A percentile compares a stretch with the other conserved stretches of the same genome.
phyloP scores from a whole-genome alignment of 1,140 invertebrate species.

The Caenorhabditis elegans region WBcel235 BX284602.5:7055001-7055500 shows the following conservation, averaged over 20 bases:
- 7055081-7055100: neutral
- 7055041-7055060: conserved; percentile 13
- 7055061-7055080: neutral
- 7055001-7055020: conserved; percentile 35
- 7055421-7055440: neutral
- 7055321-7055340: neutral
- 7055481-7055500: neutral
- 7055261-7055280: neutral
- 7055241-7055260: neutral
- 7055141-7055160: neutral
- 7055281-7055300: neutral
- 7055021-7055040: conserved; percentile 31
- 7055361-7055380: neutral
- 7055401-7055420: too few species aligned
- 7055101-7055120: neutral
- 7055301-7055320: neutral
- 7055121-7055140: neutral
- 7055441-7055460: neutral
- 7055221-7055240: too few species aligned
- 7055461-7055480: neutral
- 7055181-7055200: too few species aligned
- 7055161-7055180: neutral
- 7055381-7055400: neutral
- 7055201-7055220: too few species aligned
- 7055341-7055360: neutral